A percentile compares a stretch with the other conserved stretches of the same genome.
Conservation (phyloP, 2,888 invertebrate genomes). For the Panorpa germanica region DNA sequence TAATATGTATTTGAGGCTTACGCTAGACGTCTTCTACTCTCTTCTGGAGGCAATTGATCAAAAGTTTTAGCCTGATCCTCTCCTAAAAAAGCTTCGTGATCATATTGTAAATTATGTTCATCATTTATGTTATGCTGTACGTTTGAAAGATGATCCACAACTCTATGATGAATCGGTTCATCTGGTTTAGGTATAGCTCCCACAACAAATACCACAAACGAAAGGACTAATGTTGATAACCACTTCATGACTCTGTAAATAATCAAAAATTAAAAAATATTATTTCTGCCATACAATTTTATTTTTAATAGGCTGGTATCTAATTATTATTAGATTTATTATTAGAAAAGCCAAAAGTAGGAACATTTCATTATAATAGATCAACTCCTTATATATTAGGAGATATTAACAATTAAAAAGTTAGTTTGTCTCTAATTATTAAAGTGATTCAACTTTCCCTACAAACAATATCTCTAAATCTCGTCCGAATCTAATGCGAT, state of each 20-base stretch:
- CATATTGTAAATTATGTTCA: conserved; percentile 77
- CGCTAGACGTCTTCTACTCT: conserved; percentile 77
- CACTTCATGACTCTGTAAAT: conserved; percentile 8
- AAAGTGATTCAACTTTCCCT: conserved; percentile 8
- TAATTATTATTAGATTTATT: too few species aligned
- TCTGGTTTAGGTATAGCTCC: conserved; percentile 54
- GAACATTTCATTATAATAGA: too few species aligned
- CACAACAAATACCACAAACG: conserved; percentile 17
- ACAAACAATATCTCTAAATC: conserved; percentile 1
- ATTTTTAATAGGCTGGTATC: too few species aligned
- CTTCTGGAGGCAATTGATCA: conserved; percentile 85
- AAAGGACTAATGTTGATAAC: conserved; percentile 5
- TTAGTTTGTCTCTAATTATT: conserved; percentile 4
- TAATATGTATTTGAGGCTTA: too few species aligned
- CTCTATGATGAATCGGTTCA: conserved; percentile 38
- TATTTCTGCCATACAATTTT: not conserved
- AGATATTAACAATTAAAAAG: too few species aligned
- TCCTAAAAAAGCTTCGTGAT: conserved; percentile 94
- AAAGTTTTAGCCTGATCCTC: conserved; percentile 85
- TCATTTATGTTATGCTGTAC: conserved; percentile 63
- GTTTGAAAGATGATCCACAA: conserved; percentile 52
- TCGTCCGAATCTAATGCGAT: too few species aligned
- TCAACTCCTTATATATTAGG: too few species aligned
- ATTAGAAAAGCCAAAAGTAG: too few species aligned
- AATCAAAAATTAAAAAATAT: not conserved